These are phyloP conservation scores for Platygyra sinensis DNA, from an alignment of 64 coral and sea anemone genomes.

Conservation along the genomic window DNA sequence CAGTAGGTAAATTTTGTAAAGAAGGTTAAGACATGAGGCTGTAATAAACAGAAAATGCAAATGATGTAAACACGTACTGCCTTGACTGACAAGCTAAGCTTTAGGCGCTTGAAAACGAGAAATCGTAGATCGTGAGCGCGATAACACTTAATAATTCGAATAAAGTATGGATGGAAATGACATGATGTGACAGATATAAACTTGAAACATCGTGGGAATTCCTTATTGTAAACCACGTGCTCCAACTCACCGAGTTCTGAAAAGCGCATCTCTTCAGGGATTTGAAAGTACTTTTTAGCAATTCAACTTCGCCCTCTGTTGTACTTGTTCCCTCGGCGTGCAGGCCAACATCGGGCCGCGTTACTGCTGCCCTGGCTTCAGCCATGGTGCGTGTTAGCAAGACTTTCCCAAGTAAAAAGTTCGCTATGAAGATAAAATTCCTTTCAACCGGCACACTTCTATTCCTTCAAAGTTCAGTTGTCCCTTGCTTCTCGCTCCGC, in stretches of 20 bases:
- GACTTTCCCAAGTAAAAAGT: neutral
- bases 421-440: neutral
- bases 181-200: neutral
- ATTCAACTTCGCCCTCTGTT: constrained; percentile 91
- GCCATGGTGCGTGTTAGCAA: constrained; percentile 63
- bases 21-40: no score
- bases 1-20: no score
- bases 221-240: neutral
- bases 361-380: constrained; percentile 95
- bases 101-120: neutral
- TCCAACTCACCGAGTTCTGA: constrained; percentile 78
- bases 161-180: neutral
- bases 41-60: no score
- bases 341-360: constrained; percentile 85
- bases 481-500: neutral
- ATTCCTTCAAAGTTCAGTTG: neutral
- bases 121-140: neutral
- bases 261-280: constrained; percentile 88
- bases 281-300: constrained; percentile 86
- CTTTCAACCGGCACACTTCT: neutral
- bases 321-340: constrained; percentile 86
- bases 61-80: no score
- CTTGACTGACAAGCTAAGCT: no score
- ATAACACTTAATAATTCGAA: neutral
- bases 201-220: neutral